Conservation (phyloP, 2,797 vertebrate genomes). For the Sebastes iracundus region DNA sequence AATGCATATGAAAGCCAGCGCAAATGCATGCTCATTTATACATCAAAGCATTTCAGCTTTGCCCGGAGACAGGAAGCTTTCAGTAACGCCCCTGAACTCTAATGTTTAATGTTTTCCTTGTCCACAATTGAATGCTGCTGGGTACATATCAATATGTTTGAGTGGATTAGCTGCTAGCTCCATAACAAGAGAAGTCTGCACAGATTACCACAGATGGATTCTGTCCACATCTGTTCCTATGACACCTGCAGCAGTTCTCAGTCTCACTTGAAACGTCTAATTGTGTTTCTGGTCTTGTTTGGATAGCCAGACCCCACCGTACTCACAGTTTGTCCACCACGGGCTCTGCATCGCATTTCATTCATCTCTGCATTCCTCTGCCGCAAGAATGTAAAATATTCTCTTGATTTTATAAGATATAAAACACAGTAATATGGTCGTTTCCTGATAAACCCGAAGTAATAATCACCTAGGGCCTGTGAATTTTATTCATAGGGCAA, state of each 20-base stretch:
- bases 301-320: background rate
- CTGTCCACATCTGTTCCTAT: constrained; percentile 24
- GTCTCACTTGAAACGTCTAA: background rate
- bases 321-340: constrained; percentile 11
- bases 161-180: constrained; percentile 26
- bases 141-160: constrained; percentile 59
- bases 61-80: constrained; percentile 45
- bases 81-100: constrained; percentile 22
- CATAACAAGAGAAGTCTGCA: constrained; percentile 27
- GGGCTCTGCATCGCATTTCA: background rate
- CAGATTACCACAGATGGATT: constrained; percentile 46
- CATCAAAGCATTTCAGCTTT: constrained; percentile 18
- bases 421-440: constrained; percentile 59
- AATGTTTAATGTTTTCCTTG: constrained; percentile 48
- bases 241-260: constrained; percentile 24
- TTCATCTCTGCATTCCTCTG: constrained; percentile 19
- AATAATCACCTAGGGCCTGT: constrained; percentile 63
- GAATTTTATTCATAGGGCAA: constrained; percentile 69
- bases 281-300: constrained; percentile 13
- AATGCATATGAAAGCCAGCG: background rate
- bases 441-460: constrained; percentile 62
- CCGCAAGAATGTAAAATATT: constrained; percentile 35
- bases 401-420: constrained; percentile 40
- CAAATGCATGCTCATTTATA: background rate
- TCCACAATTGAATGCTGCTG: constrained; percentile 16